Evolutionary conservation across 2,113 vertebrate species (phyloP).

Genomic region (Orientallactaga bullata): DNA sequence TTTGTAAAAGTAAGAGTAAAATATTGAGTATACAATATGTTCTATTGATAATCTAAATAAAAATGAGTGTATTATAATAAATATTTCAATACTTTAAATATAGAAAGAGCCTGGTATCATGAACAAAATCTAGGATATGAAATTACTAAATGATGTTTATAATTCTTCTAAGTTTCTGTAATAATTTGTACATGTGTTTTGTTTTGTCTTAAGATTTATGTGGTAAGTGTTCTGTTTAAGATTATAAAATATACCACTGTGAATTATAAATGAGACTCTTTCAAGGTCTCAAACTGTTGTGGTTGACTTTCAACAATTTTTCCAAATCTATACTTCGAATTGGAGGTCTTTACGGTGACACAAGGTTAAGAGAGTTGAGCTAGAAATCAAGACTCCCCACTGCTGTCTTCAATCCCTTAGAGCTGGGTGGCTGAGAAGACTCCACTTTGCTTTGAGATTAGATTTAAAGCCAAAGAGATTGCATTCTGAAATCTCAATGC

Average conservation of each 20-base stretch:
- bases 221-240: not conserved
- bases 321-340: not conserved
- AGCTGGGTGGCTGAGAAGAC: not conserved
- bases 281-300: not conserved
- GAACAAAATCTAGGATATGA: not conserved
- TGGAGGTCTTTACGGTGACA: not conserved
- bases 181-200: not conserved
- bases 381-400: not conserved
- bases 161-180: not conserved
- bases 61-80: not conserved
- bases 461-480: not conserved
- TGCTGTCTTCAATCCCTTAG: not conserved
- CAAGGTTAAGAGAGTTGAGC: not conserved
- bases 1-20: not conserved
- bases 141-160: not conserved
- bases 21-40: not conserved
- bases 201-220: not conserved
- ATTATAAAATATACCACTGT: not conserved
- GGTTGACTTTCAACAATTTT: not conserved
- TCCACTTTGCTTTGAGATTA: not conserved
- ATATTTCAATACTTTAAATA: not conserved
- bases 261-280: not conserved
- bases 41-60: not conserved
- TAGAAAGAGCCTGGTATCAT: not conserved
- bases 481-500: not conserved